A percentile compares a stretch with the other conserved stretches of the same genome.
Evolutionary conservation across 2,888 invertebrate species (phyloP).

Genomic region (Anoncus sp.): DNA sequence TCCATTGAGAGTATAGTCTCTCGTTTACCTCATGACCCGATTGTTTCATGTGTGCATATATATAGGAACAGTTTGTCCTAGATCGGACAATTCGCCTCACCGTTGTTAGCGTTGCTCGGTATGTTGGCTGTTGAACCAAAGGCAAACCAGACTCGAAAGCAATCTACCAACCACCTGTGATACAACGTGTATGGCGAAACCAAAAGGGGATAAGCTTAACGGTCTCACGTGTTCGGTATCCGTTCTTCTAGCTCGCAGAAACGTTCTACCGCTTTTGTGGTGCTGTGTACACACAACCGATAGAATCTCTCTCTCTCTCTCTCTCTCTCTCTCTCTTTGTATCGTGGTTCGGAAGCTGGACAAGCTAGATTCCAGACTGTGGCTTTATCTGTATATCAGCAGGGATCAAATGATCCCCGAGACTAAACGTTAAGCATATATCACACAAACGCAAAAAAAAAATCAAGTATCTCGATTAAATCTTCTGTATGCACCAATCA

Average conservation of each 20-base stretch:
- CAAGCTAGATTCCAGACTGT: constrained; percentile 42
- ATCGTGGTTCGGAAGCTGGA: neutral
- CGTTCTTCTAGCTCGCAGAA: neutral
- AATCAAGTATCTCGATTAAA: no score
- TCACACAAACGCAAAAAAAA: no score
- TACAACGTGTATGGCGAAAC: constrained; percentile 41
- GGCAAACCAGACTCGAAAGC: constrained; percentile 54
- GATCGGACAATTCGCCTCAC: constrained; percentile 29
- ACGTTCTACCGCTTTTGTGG: neutral
- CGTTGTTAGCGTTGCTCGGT: neutral
- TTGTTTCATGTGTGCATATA: neutral
- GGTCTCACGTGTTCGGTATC: constrained; percentile 48
- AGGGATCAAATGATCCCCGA: neutral
- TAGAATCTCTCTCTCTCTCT: no score
- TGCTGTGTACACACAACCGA: neutral
- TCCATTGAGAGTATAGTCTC: neutral
- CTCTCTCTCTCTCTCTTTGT: no score
- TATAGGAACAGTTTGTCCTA: constrained; percentile 10
- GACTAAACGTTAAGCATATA: neutral
- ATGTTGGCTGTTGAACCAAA: constrained; percentile 2
- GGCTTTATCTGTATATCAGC: neutral
- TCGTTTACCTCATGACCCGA: neutral
- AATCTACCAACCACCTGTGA: constrained; percentile 70
- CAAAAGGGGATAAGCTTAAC: constrained; percentile 43
- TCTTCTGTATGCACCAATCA: no score